phyloP scores from a whole-genome alignment of 2,113 vertebrate species.

The Mirza zaza region DNA sequence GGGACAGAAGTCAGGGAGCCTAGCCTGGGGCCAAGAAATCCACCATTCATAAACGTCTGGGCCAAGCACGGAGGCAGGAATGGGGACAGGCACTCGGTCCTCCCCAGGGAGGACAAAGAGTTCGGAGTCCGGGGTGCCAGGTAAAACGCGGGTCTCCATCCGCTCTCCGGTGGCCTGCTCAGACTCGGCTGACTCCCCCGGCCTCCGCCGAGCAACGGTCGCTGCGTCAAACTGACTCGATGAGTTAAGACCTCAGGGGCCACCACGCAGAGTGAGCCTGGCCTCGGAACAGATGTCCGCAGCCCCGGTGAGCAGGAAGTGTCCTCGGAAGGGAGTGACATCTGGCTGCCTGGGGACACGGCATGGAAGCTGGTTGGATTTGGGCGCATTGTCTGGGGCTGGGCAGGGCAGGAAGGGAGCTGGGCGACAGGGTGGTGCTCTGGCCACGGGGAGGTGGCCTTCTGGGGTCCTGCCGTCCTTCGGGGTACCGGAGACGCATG shows the following conservation, averaged over 20 bases:
- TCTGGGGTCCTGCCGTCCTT: neutral
- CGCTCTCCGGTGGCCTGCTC: neutral
- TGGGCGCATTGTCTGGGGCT: neutral
- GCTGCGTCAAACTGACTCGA: neutral
- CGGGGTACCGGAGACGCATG: neutral
- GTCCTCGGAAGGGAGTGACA: neutral
- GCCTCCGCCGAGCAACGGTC: too few species aligned
- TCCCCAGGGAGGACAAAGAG: neutral
- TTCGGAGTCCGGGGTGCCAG: neutral
- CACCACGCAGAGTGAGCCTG: neutral
- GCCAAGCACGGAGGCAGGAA: neutral
- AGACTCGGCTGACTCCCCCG: neutral
- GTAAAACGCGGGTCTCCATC: neutral
- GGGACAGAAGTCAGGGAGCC: conserved; percentile 6
- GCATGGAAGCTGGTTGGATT: neutral
- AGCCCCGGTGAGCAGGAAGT: neutral
- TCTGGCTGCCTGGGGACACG: neutral
- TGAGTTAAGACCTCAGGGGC: neutral
- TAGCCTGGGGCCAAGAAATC: neutral
- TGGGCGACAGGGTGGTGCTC: neutral
- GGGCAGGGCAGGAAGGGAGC: neutral
- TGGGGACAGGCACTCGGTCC: neutral
- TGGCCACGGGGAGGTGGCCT: neutral
- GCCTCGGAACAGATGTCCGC: neutral
- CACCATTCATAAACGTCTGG: neutral